A percentile compares a stretch with the other conserved stretches of the same genome.
phyloP scores from a whole-genome alignment of 1,140 invertebrate genomes.

The Heliothis virescens region DNA sequence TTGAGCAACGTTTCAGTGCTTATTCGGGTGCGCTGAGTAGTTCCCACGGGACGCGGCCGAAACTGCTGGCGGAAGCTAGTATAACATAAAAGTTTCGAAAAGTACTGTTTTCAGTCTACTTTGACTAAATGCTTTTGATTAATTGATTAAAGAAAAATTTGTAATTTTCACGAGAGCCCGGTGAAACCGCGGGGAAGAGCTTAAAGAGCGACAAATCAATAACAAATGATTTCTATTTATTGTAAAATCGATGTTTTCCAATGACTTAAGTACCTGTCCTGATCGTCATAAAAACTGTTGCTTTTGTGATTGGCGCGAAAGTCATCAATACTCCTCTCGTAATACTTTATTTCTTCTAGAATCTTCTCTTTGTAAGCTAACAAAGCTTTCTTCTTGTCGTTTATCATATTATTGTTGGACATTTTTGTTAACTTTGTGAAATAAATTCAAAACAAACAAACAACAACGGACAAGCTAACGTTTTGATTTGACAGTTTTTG shows the following conservation, averaged over 20 bases:
- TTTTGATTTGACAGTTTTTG: background rate
- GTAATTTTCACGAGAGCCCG: no score
- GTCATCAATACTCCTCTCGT: slow-evolving; percentile 66
- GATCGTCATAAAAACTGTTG: slow-evolving; percentile 53
- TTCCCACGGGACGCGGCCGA: no score
- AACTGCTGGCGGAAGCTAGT: no score
- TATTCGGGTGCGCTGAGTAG: no score
- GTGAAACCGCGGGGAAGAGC: no score
- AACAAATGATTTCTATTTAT: background rate
- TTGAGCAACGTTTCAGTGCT: no score
- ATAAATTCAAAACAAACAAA: background rate
- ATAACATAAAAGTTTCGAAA: no score
- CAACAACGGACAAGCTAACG: background rate
- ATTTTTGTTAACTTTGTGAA: slow-evolving; percentile 14
- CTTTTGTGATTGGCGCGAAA: slow-evolving; percentile 48
- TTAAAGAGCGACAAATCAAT: no score
- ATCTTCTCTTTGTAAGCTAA: slow-evolving; percentile 65
- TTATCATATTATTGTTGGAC: slow-evolving; percentile 23
- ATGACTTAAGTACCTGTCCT: slow-evolving; percentile 63
- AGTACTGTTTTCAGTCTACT: no score
- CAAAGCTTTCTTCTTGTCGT: slow-evolving; percentile 63
- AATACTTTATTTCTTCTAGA: slow-evolving; percentile 67
- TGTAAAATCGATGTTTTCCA: no score
- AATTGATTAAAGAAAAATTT: no score
- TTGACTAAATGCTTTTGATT: no score